Percentiles rank a stretch among this genome's conserved stretches.
These are phyloP conservation scores for Drosophila micromelanica DNA, from an alignment of 1,140 invertebrate genomes.

Conservation along the genomic window DNA sequence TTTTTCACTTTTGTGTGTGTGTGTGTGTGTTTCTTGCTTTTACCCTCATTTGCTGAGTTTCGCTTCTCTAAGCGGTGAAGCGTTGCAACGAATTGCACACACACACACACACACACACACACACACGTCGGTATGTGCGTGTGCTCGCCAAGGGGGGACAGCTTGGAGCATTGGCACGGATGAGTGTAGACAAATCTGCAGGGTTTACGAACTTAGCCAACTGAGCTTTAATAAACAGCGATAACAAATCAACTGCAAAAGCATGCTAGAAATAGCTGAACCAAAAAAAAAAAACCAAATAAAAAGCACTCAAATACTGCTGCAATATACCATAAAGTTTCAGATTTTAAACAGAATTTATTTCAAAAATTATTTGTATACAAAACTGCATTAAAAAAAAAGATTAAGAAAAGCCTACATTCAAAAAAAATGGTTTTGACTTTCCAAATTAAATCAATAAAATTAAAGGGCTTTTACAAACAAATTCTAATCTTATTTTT, in stretches of 20 bases:
- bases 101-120: constrained; percentile 18
- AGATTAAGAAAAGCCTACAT: no score
- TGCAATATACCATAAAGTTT: constrained; percentile 9
- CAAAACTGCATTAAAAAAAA: no score
- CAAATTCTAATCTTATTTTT: no score
- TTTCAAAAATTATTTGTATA: no score
- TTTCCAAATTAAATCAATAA: no score
- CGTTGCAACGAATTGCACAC: constrained; percentile 40
- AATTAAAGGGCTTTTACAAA: no score
- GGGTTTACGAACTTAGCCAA: constrained; percentile 21
- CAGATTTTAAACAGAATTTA: no score
- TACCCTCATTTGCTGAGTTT: constrained; percentile 41
- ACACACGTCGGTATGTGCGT: constrained; percentile 4
- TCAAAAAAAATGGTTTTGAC: no score
- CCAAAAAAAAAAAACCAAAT: neutral
- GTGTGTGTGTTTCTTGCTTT: constrained; percentile 12
- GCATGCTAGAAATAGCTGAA: neutral
- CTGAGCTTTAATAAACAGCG: constrained; percentile 31
- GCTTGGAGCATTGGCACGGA: neutral
- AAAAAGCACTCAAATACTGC: neutral
- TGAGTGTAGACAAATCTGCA: constrained; percentile 22
- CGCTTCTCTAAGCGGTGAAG: constrained; percentile 31
- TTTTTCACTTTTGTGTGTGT: constrained; percentile 8
- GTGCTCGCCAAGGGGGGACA: neutral
- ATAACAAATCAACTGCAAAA: constrained; percentile 19